Percentiles rank a stretch among this genome's conserved stretches.
Conservation (phyloP, 2,113 vertebrate genomes). For the Thunnus maccoyii region DNA sequence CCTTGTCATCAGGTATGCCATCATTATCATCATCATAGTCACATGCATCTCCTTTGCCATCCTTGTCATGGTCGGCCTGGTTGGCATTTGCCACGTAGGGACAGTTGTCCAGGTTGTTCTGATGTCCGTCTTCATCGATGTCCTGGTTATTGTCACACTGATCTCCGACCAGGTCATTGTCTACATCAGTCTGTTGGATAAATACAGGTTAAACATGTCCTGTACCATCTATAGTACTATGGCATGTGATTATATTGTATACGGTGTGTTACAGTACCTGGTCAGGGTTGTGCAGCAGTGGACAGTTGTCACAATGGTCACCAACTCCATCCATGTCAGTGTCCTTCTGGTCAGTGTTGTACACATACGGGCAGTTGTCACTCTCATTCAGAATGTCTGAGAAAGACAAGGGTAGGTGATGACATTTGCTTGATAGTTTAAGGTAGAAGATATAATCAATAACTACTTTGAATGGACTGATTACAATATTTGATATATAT, state of each 20-base stretch:
- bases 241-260: neutral
- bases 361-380: conserved; percentile 97
- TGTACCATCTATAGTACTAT: neutral
- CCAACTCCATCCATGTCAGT: conserved; percentile 95
- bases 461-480: neutral
- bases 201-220: conserved; percentile 17
- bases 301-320: conserved; percentile 98
- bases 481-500: neutral
- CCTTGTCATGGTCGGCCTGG: conserved; percentile 96
- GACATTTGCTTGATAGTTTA: neutral
- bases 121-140: conserved; percentile 97
- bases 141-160: conserved; percentile 97
- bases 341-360: conserved; percentile 96
- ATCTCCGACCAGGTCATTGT: conserved; percentile 97
- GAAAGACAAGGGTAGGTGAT: neutral
- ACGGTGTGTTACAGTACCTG: conserved; percentile 72
- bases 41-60: conserved; percentile 95
- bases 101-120: conserved; percentile 98
- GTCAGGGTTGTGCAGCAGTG: conserved; percentile 94
- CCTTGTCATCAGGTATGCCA: conserved; percentile 93
- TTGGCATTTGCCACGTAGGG: conserved; percentile 96
- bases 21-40: conserved; percentile 97
- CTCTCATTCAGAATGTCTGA: conserved; percentile 93
- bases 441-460: neutral
- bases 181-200: conserved; percentile 87